These are phyloP conservation scores for Acrobeloides nanus DNA, from an alignment of 2,888 invertebrate genomes.

Conservation along the genomic window DNA sequence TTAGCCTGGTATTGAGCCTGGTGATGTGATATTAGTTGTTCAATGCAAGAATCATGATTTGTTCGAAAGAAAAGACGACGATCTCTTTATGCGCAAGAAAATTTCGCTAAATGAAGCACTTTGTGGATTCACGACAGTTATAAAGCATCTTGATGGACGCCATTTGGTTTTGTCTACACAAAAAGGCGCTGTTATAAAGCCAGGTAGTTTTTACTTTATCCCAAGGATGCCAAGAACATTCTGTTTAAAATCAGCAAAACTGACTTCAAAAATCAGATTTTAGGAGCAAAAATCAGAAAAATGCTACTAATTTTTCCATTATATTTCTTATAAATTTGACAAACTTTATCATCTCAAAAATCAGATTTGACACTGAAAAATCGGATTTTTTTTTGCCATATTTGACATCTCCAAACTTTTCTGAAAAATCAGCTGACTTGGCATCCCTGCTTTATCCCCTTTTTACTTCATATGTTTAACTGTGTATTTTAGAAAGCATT, in stretches of 20 bases:
- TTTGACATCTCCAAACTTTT: too few relatives aligned
- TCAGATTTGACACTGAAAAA: background rate
- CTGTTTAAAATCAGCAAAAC: background rate
- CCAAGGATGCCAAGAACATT: background rate
- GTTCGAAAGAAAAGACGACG: constrained; percentile 72
- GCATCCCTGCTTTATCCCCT: background rate
- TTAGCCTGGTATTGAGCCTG: constrained; percentile 74
- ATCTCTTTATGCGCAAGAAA: constrained; percentile 58
- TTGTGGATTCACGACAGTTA: constrained; percentile 75
- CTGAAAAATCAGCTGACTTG: background rate
- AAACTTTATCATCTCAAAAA: too few relatives aligned
- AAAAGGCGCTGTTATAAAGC: constrained; percentile 75
- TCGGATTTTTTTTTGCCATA: background rate
- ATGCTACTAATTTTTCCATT: background rate
- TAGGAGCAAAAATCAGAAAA: background rate
- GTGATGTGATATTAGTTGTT: constrained; percentile 79
- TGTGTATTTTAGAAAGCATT: constrained; percentile 57
- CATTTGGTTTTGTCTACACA: constrained; percentile 71
- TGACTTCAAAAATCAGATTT: background rate
- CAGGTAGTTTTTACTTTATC: too few relatives aligned
- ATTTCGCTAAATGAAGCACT: constrained; percentile 77
- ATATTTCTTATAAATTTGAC: too few relatives aligned
- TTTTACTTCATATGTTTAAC: background rate
- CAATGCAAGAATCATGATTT: constrained; percentile 72
- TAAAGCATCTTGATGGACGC: constrained; percentile 83